Base-by-base conservation (phyloP, 2,797 vertebrate genomes). In the Muscicapa striata region DNA sequence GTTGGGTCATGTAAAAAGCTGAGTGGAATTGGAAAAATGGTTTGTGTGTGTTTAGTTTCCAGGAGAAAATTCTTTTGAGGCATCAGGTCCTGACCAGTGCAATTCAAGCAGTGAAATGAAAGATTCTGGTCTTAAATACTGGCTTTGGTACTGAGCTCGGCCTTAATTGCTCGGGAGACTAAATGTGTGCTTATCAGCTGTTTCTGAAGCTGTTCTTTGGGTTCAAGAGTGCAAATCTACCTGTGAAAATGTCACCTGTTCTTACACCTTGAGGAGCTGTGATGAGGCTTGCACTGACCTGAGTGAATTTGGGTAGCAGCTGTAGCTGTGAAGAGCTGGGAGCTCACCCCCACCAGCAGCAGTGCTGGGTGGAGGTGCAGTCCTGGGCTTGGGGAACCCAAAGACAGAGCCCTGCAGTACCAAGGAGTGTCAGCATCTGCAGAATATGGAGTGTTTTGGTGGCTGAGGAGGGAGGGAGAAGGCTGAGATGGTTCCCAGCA, bases 281-380 rank as follows among this genome's bases (percentile, higher is more conserved):
- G 72, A 49, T 13, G 38, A 10, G 57, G 17, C 45, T 79, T 0
- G 0, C 11, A 38, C 22, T 45, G 69, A 34, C 20, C 48, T 14
- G 23, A 5, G 9, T 63, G 75, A 46, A 24, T 30, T 8, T 0
- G 0, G 15, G n/a, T 4, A n/a, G 62, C 19, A 27, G 41, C 38
- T 61, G 41, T 10, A 32, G 41, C 38, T 58, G 27, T 46, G 63
- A 43, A 32, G 24, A 58, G 15, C 58, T n/a, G 10, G 8, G 43
- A 68, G 29, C 20, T 87, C 8, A 9, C 8, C 4, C 23, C 16
- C 12, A 41, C 14, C 12, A 41, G 32, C 30, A 58, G 58, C 10
- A 41, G 27, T 43, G 51, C 30, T 45, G 57, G 18, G 17, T 5
- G 8, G 26, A 58, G 27, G 3, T 8, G 4, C 29, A 14, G 34